These are phyloP conservation scores for Metaphire vulgaris DNA, from an alignment of 1,140 invertebrate species.

Conservation along the genomic window DNA sequence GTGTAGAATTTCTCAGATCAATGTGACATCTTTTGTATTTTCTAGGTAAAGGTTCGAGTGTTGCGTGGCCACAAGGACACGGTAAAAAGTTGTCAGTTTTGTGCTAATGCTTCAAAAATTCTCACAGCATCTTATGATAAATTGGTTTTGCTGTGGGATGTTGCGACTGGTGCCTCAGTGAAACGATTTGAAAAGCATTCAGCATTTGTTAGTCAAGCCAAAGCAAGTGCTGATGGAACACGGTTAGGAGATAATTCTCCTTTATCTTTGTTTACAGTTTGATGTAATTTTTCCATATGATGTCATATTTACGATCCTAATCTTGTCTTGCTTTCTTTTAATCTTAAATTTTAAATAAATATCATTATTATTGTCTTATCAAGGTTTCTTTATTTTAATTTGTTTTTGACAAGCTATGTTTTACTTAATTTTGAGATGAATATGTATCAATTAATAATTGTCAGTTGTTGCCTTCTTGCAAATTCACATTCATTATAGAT, in stretches of 20 bases:
- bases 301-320: background rate
- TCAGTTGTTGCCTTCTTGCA: too few relatives aligned
- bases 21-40: constrained; percentile 3
- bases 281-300: too few relatives aligned
- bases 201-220: constrained; percentile 30
- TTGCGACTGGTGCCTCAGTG: constrained; percentile 33
- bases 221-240: background rate
- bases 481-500: too few relatives aligned
- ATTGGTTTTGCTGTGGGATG: constrained; percentile 42
- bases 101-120: constrained; percentile 38
- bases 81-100: constrained; percentile 45
- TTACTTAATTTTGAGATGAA: background rate
- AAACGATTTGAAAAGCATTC: constrained; percentile 24
- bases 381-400: constrained; percentile 1
- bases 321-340: background rate
- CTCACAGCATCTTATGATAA: constrained; percentile 42
- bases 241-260: background rate
- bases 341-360: background rate
- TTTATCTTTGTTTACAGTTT: too few relatives aligned
- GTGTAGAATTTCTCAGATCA: background rate
- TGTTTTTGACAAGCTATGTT: background rate
- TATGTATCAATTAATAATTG: background rate
- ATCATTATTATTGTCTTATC: background rate
- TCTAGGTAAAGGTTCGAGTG: constrained; percentile 43
- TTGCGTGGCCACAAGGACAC: constrained; percentile 41